Evolutionary conservation across 2,888 invertebrate species (phyloP).

Genomic region (Cerastoderma edule): DNA sequence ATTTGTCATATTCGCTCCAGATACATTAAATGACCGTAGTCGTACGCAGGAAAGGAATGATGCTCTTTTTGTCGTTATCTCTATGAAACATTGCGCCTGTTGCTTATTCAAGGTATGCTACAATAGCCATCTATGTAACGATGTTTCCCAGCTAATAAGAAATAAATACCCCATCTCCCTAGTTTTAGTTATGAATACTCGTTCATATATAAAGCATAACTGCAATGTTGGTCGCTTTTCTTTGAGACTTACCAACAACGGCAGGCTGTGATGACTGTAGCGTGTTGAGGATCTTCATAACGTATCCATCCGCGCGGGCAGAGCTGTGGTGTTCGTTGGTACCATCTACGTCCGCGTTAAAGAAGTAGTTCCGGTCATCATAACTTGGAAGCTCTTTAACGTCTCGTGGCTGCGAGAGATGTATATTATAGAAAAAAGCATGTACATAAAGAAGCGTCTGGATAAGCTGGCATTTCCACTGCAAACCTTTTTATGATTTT

Average conservation of each 20-base stretch:
- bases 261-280: conserved; percentile 50
- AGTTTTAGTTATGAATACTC: too few relatives aligned
- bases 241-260: conserved; percentile 49
- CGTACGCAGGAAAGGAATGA: too few relatives aligned
- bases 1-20: too few relatives aligned
- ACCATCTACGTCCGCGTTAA: conserved; percentile 85
- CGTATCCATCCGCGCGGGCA: conserved; percentile 81
- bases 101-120: too few relatives aligned
- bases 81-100: too few relatives aligned
- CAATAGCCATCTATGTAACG: too few relatives aligned
- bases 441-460: neutral
- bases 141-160: too few relatives aligned
- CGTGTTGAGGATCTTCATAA: conserved; percentile 84
- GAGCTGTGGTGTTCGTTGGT: conserved; percentile 68
- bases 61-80: too few relatives aligned
- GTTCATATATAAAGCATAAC: too few relatives aligned
- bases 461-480: neutral
- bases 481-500: neutral
- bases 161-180: too few relatives aligned
- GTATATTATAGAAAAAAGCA: neutral
- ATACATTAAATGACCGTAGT: too few relatives aligned
- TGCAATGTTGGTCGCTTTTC: too few relatives aligned
- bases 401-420: conserved; percentile 20
- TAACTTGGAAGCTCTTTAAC: conserved; percentile 89
- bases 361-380: conserved; percentile 91